These are phyloP conservation scores for Schizopygopsis malacanthus DNA, from an alignment of 2,797 vertebrate species.

Conservation along the genomic window DNA sequence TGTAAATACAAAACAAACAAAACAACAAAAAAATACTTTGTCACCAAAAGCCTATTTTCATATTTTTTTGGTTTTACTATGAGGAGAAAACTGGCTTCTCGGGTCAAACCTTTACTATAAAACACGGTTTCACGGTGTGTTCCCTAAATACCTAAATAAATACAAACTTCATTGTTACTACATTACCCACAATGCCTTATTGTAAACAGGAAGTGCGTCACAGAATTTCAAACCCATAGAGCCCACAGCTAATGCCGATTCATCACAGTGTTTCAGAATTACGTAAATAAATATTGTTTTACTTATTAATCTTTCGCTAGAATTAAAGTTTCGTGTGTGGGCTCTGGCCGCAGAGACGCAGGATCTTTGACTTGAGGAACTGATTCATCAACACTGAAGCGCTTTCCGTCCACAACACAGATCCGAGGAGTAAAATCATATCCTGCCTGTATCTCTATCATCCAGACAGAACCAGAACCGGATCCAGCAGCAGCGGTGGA, in stretches of 20 bases:
- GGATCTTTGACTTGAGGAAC: not conserved
- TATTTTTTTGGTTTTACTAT: no score
- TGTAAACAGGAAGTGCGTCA: constrained; percentile 28
- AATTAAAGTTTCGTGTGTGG: not conserved
- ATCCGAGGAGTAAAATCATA: not conserved
- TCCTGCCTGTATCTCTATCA: not conserved
- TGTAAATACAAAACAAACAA: no score
- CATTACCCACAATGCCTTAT: constrained; percentile 16
- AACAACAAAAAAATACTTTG: no score
- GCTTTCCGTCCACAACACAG: constrained; percentile 1
- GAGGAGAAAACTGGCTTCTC: no score
- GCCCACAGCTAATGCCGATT: not conserved
- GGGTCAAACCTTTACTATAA: no score
- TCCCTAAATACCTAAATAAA: no score
- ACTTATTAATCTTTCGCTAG: not conserved
- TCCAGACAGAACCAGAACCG: not conserved
- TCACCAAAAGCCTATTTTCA: no score
- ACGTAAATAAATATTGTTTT: not conserved
- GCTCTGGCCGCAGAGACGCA: not conserved
- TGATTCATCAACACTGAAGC: not conserved
- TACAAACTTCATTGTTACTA: not conserved
- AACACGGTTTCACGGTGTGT: no score
- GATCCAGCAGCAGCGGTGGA: not conserved
- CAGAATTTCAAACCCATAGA: constrained; percentile 8
- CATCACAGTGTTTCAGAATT: not conserved